Evolutionary conservation across 2,113 vertebrate species (phyloP).

Genomic region (Semicossyphus pulcher): DNA sequence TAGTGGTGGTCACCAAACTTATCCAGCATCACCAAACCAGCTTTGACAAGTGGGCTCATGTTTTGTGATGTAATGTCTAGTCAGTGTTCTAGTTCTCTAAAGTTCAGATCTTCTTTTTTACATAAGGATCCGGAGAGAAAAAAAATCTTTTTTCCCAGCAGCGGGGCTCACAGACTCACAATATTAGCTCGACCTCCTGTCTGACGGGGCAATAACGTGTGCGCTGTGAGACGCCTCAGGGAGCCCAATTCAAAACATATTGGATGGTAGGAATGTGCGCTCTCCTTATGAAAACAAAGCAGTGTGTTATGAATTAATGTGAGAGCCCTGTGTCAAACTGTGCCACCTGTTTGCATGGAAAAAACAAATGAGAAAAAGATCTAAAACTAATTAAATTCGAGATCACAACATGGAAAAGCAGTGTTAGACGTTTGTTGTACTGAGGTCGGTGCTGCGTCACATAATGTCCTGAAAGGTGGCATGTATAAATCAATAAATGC

Average conservation of each 20-base stretch:
- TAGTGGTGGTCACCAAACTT: background rate
- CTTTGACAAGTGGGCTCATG: background rate
- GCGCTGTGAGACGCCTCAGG: conserved; percentile 61
- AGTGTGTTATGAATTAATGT: conserved; percentile 65
- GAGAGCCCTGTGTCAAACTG: conserved; percentile 58
- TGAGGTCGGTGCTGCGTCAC: background rate
- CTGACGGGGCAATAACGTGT: conserved; percentile 62
- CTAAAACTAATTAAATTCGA: background rate
- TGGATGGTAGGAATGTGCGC: conserved; percentile 72
- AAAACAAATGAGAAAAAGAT: background rate
- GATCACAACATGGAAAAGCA: background rate
- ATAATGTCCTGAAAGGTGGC: conserved; percentile 8
- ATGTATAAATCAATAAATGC: conserved; percentile 18
- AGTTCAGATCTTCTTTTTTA: background rate
- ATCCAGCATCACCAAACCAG: background rate
- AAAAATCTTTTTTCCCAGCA: conserved; percentile 49
- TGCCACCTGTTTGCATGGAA: conserved; percentile 49
- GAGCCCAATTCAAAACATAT: conserved; percentile 74
- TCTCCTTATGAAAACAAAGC: conserved; percentile 66
- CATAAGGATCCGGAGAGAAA: conserved; percentile 4
- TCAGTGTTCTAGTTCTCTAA: no score
- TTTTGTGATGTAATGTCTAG: background rate
- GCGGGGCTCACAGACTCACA: conserved; percentile 41
- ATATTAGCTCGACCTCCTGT: conserved; percentile 60
- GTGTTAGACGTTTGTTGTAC: background rate